Percentiles rank a stretch among this genome's conserved stretches.
These are phyloP conservation scores for Colius striatus DNA, from an alignment of 2,113 vertebrate species.

Conservation along the genomic window DNA sequence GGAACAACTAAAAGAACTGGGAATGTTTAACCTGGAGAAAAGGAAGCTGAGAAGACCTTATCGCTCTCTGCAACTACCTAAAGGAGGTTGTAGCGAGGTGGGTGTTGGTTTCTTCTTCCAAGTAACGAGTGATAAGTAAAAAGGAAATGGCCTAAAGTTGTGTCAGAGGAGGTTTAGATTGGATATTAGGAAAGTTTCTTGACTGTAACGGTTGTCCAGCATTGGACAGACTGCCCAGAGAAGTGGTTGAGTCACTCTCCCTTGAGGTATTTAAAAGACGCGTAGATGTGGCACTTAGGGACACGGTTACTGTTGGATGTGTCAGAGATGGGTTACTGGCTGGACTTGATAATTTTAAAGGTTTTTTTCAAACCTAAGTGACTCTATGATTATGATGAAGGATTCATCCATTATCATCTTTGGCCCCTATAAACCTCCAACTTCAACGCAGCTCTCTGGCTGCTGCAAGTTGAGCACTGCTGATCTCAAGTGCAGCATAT, in stretches of 20 bases:
- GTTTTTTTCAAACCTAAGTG: neutral
- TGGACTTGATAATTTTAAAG: neutral
- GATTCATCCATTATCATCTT: neutral
- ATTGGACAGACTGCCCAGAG: neutral
- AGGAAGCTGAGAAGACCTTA: neutral
- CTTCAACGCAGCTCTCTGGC: neutral
- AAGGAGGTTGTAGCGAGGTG: neutral
- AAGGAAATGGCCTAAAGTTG: neutral
- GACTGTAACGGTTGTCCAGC: neutral
- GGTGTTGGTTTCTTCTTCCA: neutral
- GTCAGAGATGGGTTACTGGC: neutral
- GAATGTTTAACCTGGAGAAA: neutral
- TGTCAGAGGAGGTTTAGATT: neutral
- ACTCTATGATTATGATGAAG: neutral
- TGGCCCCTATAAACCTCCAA: neutral
- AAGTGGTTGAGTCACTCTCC: neutral
- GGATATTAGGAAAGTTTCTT: neutral
- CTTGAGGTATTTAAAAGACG: neutral
- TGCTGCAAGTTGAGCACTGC: neutral
- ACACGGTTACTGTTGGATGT: neutral
- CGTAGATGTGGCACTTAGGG: neutral
- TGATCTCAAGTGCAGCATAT: neutral
- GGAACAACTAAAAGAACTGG: neutral
- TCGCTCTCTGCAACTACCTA: neutral
- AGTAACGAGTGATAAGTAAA: neutral